Evolutionary conservation across 1,140 invertebrate species (phyloP), one percentile per base, ranked within the genome.

Genomic region (Macrobrachium rosenbergii): DNA sequence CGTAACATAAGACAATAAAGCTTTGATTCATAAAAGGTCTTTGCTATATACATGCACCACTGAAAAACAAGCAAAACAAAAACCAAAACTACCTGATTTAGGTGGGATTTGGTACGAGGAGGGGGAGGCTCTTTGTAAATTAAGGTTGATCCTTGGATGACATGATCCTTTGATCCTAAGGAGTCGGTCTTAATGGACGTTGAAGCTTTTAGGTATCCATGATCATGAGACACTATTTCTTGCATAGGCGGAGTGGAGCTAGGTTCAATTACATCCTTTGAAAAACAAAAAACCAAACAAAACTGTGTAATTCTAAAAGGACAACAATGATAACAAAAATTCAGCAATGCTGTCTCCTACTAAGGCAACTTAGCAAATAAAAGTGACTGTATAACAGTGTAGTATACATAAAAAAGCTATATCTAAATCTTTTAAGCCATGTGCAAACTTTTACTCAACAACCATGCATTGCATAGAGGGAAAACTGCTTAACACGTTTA

Each of bases 191-290:
- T 87, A n/a, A 23, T 5, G 10, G 72, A 75, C 19, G 85, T 67
- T 21, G 67, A 58, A 23, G 69, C 78, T 43, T 76, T 81, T n/a
- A 87, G 79, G 60, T 87, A 87, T 16, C 78, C 85, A 11, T 87
- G 85, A 60, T 87, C 85, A 76, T 87, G 85, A 8, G 85, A 87
- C 28, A 87, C 85, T 7, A 81, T 67, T 58, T 87, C 78, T 59
- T 87, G 85, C 21, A 87, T 87, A 28, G 85, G 85, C n/a, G 69
- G 78, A 59, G 19, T 60, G 58, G 17, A 2, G 28, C 7, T 60
- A n/a, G 37, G 7, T 45, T 69, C 62, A 63, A 2, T 60, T 60
- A 72, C 63, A 23, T 78, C 52, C 83, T 84, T 76, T 52, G 52
- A 12, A 52, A 52, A 52, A 52, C 52, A 52, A 12, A 37, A 52